Evolutionary conservation across 2,113 vertebrate genomes (phyloP).

Genomic region (Ophthalmolycus amberensis): DNA sequence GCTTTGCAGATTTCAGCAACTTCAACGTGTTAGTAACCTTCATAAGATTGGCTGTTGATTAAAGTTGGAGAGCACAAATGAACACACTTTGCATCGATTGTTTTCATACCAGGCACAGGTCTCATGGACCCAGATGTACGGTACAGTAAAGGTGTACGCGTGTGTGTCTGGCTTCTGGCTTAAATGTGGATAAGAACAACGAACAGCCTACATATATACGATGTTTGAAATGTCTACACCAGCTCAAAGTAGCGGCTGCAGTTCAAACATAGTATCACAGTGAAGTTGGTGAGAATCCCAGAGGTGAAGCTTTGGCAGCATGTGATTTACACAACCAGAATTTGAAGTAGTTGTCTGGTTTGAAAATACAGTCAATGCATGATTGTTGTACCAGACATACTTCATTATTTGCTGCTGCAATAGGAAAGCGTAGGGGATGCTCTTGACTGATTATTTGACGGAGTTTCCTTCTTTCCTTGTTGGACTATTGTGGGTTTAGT

Average conservation of each 20-base stretch:
- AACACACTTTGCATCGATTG: not conserved
- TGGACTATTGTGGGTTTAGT: not conserved
- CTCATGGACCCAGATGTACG: not conserved
- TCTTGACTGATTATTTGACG: not conserved
- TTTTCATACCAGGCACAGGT: not conserved
- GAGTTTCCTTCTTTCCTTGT: not conserved
- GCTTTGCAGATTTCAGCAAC: not conserved
- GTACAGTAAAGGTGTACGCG: not conserved
- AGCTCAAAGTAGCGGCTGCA: not conserved
- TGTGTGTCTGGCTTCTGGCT: not conserved
- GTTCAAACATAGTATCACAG: no score
- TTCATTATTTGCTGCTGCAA: conserved; percentile 1
- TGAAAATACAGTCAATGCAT: not conserved
- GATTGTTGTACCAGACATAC: conserved; percentile 2
- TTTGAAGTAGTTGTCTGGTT: not conserved
- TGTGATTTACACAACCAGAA: conserved; percentile 3
- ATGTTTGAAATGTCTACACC: not conserved
- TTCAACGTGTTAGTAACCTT: not conserved
- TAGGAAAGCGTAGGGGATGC: not conserved
- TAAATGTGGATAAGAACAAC: not conserved
- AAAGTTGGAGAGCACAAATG: not conserved
- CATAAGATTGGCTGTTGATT: not conserved
- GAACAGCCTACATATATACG: no score
- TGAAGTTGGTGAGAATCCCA: not conserved
- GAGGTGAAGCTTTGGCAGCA: not conserved